Evolutionary conservation across 2,888 invertebrate genomes (phyloP).

Genomic region (Oeneis ivallda): DNA sequence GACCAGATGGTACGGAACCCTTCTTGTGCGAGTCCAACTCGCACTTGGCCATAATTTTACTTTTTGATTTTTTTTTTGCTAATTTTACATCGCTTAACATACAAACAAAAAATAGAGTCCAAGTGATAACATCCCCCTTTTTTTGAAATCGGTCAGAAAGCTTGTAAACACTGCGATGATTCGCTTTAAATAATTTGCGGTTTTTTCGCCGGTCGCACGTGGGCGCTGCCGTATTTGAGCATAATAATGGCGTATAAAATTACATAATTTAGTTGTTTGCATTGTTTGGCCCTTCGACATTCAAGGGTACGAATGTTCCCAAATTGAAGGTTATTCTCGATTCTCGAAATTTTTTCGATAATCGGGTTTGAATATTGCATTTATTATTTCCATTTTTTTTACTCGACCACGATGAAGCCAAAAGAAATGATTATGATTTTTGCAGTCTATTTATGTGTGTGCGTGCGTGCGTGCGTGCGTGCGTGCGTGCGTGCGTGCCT

Average conservation of each 20-base stretch:
- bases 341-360: constrained; percentile 23
- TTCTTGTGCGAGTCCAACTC: too few species aligned
- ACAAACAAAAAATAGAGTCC: too few species aligned
- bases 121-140: neutral
- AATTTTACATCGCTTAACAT: too few species aligned
- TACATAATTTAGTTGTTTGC: constrained; percentile 35
- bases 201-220: constrained; percentile 26
- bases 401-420: too few species aligned
- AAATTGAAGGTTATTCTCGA: constrained; percentile 4
- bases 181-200: constrained; percentile 13
- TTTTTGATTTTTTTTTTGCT: too few species aligned
- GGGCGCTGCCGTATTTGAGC: constrained; percentile 27
- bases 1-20: too few species aligned
- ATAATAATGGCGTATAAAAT: constrained; percentile 35
- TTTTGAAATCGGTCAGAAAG: neutral
- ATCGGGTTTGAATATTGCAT: neutral
- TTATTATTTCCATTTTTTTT: neutral
- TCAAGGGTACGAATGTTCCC: constrained; percentile 19
- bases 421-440: too few species aligned
- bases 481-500: too few species aligned
- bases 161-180: neutral
- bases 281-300: constrained; percentile 29
- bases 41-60: too few species aligned
- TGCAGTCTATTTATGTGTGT: too few species aligned
- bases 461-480: neutral